Base-by-base conservation (phyloP, 2,888 invertebrate species). In the Chrysolina americana region DNA sequence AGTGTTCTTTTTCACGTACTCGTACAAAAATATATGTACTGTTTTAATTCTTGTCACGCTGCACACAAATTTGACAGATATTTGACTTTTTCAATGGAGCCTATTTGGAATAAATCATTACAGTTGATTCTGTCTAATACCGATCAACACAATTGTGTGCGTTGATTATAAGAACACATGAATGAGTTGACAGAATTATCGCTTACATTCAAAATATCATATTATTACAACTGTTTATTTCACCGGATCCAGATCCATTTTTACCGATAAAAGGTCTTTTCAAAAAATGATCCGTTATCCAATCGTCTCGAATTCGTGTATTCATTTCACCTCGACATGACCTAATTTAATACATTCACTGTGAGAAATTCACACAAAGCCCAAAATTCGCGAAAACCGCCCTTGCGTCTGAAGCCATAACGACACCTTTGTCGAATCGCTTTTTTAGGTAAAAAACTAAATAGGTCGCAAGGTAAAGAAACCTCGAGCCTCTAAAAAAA, bases 391-490 rank as follows among this genome's bases (percentile, higher is more conserved):
- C 75, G 62, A 75, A 75, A 75, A 28, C 68, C 47, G 65, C 59
- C 75, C 65, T 59, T 75, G 72, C 64, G 47, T 17, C 28, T 17
- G 50, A 48, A n/a, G 23, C 28, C 66, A 50, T 66, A 50, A 66
- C 66, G 28, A 11, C 50, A 19, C 48, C 78, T 81, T 53, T 53
- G 56, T 41, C 79, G 81, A 83, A 81, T 78, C 81, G 79, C 80
- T 79, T 82, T 83, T 84, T 84, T 78, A 73, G 75, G 79, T 79
- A 81, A 79, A 81, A 81, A 81, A 82, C 74, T 76, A 83, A 83
- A 81, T 84, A 83, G 83, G 83, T 82, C 83, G 82, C 80, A 81
- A 81, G 82, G 83, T 83, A 73, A 48, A 71, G 71, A 77, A 76
- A 79, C 75, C 74, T 77, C 78, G 78, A 80, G 78, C 74, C 69